A percentile compares a stretch with the other conserved stretches of the same genome.
These are phyloP conservation scores for Microctenopoma stevenorrisi DNA, from an alignment of 2,797 vertebrate species.

Conservation along the genomic window DNA sequence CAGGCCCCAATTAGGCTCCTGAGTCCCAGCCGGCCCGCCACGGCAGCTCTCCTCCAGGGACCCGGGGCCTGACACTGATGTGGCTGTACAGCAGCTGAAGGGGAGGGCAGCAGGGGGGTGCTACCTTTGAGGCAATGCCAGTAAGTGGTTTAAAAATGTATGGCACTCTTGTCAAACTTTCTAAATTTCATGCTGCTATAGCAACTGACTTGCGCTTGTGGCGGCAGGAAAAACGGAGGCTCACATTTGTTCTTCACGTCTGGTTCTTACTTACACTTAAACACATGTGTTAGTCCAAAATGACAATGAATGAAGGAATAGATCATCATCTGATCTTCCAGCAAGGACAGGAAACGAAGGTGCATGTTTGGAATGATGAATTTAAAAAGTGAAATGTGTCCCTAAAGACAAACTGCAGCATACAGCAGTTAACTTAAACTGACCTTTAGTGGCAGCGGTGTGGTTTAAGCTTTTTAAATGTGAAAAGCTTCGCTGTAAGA, in stretches of 20 bases:
- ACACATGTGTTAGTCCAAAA: background rate
- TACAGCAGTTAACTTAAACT: background rate
- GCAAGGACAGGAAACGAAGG: too few relatives aligned
- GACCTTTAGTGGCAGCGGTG: background rate
- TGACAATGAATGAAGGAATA: background rate
- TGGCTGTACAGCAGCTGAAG: slow-evolving; percentile 82
- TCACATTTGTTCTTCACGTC: slow-evolving; percentile 55
- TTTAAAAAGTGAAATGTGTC: background rate
- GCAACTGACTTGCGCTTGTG: slow-evolving; percentile 51
- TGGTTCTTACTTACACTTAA: slow-evolving; percentile 3
- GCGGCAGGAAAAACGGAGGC: slow-evolving; percentile 36
- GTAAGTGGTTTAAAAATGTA: slow-evolving; percentile 81
- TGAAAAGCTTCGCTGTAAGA: background rate
- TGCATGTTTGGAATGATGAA: background rate
- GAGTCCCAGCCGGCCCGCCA: slow-evolving; percentile 63
- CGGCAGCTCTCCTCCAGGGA: slow-evolving; percentile 66
- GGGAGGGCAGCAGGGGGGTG: slow-evolving; percentile 79
- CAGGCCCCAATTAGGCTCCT: slow-evolving; percentile 77
- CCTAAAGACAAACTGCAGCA: background rate
- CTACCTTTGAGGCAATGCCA: slow-evolving; percentile 83
- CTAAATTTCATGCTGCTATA: slow-evolving; percentile 62
- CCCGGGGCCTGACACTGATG: slow-evolving; percentile 79
- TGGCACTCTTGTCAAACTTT: slow-evolving; percentile 74
- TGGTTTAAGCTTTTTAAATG: background rate
- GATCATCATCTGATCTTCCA: too few relatives aligned